These are phyloP conservation scores for Holacanthella duospinosa DNA, from an alignment of 2,888 invertebrate species.

Conservation along the genomic window DNA sequence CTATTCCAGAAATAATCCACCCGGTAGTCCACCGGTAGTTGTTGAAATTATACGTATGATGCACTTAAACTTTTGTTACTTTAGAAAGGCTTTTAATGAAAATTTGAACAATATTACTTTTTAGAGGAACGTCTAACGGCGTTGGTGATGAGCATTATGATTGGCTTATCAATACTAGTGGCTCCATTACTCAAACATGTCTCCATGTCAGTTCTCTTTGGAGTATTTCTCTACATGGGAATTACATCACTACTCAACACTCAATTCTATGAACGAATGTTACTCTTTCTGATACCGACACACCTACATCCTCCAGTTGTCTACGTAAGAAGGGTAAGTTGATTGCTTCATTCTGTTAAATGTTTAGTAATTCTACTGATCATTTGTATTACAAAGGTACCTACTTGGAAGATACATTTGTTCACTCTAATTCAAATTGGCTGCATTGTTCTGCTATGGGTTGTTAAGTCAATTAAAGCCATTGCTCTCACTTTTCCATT, in stretches of 20 bases:
- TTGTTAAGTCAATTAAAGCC: slow-evolving; percentile 43
- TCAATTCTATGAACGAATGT: slow-evolving; percentile 45
- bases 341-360: background rate
- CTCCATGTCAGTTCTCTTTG: slow-evolving; percentile 48
- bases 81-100: background rate
- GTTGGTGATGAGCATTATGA: slow-evolving; percentile 39
- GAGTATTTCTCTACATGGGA: slow-evolving; percentile 48
- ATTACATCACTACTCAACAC: slow-evolving; percentile 46
- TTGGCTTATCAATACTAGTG: slow-evolving; percentile 41
- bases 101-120: background rate
- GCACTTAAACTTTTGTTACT: background rate
- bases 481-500: slow-evolving; percentile 47
- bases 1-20: slow-evolving; percentile 88
- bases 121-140: slow-evolving; percentile 41
- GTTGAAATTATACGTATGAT: slow-evolving; percentile 1
- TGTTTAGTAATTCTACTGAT: slow-evolving; percentile 27
- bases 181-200: slow-evolving; percentile 42
- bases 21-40: slow-evolving; percentile 55
- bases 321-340: slow-evolving; percentile 45
- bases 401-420: slow-evolving; percentile 77
- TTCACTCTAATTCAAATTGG: slow-evolving; percentile 45
- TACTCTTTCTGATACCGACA: slow-evolving; percentile 46
- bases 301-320: slow-evolving; percentile 47
- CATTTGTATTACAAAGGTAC: slow-evolving; percentile 50
- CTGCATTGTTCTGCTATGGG: slow-evolving; percentile 43